Evolutionary conservation across 2,797 vertebrate genomes (phyloP).

Genomic region (Galago senegalensis): DNA sequence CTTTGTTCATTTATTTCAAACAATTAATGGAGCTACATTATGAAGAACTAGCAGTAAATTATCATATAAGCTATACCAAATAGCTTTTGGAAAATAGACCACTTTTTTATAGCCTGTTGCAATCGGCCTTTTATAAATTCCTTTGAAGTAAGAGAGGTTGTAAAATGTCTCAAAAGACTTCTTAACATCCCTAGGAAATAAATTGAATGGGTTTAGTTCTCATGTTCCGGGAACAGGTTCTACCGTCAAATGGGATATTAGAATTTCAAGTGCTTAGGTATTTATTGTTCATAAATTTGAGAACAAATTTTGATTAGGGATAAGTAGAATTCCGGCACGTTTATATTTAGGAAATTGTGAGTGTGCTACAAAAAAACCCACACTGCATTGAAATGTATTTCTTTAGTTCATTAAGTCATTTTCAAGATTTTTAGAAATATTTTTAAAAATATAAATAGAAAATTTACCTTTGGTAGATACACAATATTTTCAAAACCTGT

Average conservation of each 20-base stretch:
- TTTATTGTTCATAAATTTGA: constrained; percentile 53
- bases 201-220: neutral
- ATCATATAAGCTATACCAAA: neutral
- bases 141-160: neutral
- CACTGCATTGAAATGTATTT: constrained; percentile 41
- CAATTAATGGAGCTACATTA: constrained; percentile 56
- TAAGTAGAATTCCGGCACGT: constrained; percentile 36
- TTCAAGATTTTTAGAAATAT: constrained; percentile 57
- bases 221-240: constrained; percentile 17
- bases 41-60: constrained; percentile 60
- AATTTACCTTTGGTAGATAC: constrained; percentile 59
- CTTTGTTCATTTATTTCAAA: constrained; percentile 63
- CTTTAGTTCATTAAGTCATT: constrained; percentile 48
- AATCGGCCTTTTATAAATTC: constrained; percentile 46
- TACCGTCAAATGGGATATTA: constrained; percentile 29
- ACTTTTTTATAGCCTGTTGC: neutral
- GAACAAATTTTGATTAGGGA: constrained; percentile 34
- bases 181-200: constrained; percentile 15
- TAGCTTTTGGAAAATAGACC: constrained; percentile 41
- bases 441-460: constrained; percentile 50
- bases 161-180: constrained; percentile 50
- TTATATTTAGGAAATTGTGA: constrained; percentile 33
- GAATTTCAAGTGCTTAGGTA: constrained; percentile 20
- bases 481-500: constrained; percentile 61
- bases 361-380: constrained; percentile 12